phyloP scores from a whole-genome alignment of 1,140 invertebrate genomes.

The Plectrocnemia conspersa region DNA sequence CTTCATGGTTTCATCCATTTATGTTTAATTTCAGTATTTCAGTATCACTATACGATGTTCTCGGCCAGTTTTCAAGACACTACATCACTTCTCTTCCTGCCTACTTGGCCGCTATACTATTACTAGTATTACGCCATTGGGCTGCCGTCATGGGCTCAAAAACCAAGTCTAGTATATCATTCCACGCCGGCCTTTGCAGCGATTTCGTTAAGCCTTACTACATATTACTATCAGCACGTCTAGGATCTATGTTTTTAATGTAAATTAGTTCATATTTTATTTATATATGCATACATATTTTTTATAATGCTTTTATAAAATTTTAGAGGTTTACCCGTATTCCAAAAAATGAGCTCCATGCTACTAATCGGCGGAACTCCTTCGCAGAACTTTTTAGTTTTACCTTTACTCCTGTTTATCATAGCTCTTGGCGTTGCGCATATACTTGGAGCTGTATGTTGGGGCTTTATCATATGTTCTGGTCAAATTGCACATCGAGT shows the following conservation, averaged over 20 bases:
- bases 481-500: constrained; percentile 56
- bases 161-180: constrained; percentile 38
- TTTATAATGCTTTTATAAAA: constrained; percentile 6
- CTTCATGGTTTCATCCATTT: too few species aligned
- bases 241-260: constrained; percentile 37
- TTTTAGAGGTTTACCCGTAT: constrained; percentile 21
- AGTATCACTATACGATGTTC: constrained; percentile 37
- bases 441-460: constrained; percentile 45
- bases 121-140: constrained; percentile 44
- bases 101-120: constrained; percentile 42
- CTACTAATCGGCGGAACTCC: constrained; percentile 21
- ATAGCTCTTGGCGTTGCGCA: constrained; percentile 50
- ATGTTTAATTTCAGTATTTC: constrained; percentile 39
- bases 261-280: constrained; percentile 28
- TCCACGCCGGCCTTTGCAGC: constrained; percentile 43
- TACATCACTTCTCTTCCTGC: constrained; percentile 44
- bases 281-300: constrained; percentile 4
- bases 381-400: constrained; percentile 32
- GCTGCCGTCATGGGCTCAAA: constrained; percentile 34
- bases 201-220: constrained; percentile 46
- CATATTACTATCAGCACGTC: constrained; percentile 39
- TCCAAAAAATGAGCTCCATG: constrained; percentile 37
- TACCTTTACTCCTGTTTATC: constrained; percentile 45
- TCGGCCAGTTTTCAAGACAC: constrained; percentile 43
- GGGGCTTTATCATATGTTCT: constrained; percentile 51